Percentiles rank a stretch among this genome's conserved stretches.
These are phyloP conservation scores for Antidorcas marsupialis DNA, from an alignment of 2,113 vertebrate genomes.

Conservation along the genomic window DNA sequence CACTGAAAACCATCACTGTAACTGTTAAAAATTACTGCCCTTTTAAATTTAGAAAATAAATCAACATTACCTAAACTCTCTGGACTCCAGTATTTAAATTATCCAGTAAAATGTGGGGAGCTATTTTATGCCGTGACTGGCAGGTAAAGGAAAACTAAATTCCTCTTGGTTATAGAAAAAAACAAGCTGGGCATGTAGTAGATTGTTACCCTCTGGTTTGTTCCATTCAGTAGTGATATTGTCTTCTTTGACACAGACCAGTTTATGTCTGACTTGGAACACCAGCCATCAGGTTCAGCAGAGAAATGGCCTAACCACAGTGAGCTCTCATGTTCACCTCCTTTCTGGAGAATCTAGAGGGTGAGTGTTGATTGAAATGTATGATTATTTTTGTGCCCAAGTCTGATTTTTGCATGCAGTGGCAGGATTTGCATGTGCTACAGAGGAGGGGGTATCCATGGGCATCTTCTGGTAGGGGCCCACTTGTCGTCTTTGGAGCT, in stretches of 20 bases:
- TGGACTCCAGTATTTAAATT: conserved; percentile 2
- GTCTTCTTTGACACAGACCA: conserved; percentile 88
- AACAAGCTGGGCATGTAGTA: conserved; percentile 39
- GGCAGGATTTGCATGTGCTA: conserved; percentile 71
- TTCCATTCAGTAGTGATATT: conserved; percentile 85
- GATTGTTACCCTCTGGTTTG: conserved; percentile 80
- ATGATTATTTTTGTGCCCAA: conserved; percentile 74
- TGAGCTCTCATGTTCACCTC: conserved; percentile 84
- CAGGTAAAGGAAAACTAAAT: conserved; percentile 15
- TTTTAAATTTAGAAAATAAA: conserved; percentile 26
- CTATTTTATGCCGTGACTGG: neutral
- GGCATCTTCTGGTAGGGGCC: conserved; percentile 29
- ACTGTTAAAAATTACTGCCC: neutral
- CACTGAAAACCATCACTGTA: neutral
- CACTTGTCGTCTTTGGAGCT: conserved; percentile 22
- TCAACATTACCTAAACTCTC: neutral
- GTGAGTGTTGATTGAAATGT: conserved; percentile 82
- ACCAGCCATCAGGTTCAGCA: conserved; percentile 85
- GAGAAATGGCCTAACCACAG: conserved; percentile 84
- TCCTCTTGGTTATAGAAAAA: conserved; percentile 6
- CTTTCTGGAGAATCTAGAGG: conserved; percentile 87
- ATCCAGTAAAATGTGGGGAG: conserved; percentile 25
- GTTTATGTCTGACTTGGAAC: conserved; percentile 86
- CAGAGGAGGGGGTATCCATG: conserved; percentile 29
- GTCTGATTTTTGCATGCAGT: conserved; percentile 72